These are phyloP conservation scores for Lutraria lutraria DNA, from an alignment of 2,888 invertebrate species.

Conservation along the genomic window DNA sequence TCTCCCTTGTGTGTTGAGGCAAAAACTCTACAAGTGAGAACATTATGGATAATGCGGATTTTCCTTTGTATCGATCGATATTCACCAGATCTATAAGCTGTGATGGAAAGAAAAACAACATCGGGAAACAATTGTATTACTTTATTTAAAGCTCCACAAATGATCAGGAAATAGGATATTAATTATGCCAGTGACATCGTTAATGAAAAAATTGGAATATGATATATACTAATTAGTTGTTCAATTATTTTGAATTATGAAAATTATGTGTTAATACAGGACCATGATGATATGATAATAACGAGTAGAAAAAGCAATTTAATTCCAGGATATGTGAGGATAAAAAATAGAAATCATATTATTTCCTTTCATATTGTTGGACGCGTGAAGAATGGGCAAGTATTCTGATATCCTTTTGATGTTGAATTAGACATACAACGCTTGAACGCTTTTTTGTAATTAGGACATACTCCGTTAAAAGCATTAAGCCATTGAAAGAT, in stretches of 20 bases:
- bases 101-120: conserved; percentile 55
- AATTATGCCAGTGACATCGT: conserved; percentile 25
- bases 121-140: conserved; percentile 34
- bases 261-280: neutral
- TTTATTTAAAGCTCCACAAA: conserved; percentile 20
- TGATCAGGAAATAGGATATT: conserved; percentile 37
- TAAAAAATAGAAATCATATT: neutral
- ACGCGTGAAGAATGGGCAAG: neutral
- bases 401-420: neutral
- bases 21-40: conserved; percentile 46
- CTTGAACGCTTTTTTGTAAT: neutral
- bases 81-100: conserved; percentile 39
- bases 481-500: neutral
- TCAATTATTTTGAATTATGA: conserved; percentile 2
- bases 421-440: neutral
- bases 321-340: neutral
- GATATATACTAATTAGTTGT: conserved; percentile 32
- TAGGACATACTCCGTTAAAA: neutral
- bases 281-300: neutral
- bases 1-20: conserved; percentile 37
- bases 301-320: neutral
- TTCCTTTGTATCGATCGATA: conserved; percentile 53
- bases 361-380: neutral
- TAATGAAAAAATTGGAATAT: conserved; percentile 27
- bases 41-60: conserved; percentile 42